phyloP scores from a whole-genome alignment of 2,113 vertebrate genomes.

The Bos javanicus region DNA sequence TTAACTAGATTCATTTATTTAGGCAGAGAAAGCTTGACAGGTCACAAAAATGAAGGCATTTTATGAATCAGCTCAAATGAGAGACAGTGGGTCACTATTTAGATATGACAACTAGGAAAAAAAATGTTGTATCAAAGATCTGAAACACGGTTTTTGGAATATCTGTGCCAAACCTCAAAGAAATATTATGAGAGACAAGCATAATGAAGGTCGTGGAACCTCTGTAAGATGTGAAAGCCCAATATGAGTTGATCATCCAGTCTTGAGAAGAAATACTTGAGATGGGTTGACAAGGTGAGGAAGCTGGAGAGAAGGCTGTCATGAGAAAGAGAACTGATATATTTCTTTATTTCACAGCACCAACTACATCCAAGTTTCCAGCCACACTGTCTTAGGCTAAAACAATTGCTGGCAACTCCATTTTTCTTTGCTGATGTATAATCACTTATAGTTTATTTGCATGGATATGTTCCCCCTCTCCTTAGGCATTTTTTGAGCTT shows the following conservation, averaged over 20 bases:
- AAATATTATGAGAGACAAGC: constrained; percentile 9
- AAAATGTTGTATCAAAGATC: background rate
- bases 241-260: background rate
- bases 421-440: constrained; percentile 60
- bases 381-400: constrained; percentile 35
- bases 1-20: background rate
- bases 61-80: background rate
- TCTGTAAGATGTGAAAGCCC: background rate
- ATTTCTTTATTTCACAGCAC: constrained; percentile 28
- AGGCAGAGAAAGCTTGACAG: background rate
- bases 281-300: constrained; percentile 2
- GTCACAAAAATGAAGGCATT: constrained; percentile 7
- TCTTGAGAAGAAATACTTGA: constrained; percentile 10
- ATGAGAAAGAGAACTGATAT: background rate
- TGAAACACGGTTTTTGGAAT: background rate
- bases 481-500: constrained; percentile 50
- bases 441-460: constrained; percentile 37
- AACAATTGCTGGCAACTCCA: constrained; percentile 67
- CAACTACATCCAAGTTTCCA: constrained; percentile 59
- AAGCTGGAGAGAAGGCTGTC: background rate
- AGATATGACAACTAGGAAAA: background rate
- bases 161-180: background rate
- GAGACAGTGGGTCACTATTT: background rate
- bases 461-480: constrained; percentile 48
- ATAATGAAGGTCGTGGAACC: background rate